A percentile compares a stretch with the other conserved stretches of the same genome.
phyloP scores from a whole-genome alignment of 2,888 invertebrate genomes.

The Drosophila paramelanica region DNA sequence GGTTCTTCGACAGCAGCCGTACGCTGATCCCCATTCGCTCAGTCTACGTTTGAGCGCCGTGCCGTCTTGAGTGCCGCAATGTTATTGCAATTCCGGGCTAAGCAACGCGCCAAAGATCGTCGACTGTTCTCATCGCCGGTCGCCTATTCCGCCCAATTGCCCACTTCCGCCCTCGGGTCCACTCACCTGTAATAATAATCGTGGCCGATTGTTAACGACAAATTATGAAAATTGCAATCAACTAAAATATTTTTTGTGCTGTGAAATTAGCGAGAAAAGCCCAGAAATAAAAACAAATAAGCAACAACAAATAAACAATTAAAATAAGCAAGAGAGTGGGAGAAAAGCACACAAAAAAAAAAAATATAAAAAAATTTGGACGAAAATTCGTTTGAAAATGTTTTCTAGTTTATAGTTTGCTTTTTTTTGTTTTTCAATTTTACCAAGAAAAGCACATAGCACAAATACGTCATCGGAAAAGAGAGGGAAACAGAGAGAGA shows the following conservation, averaged over 20 bases:
- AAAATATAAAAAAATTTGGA: background rate
- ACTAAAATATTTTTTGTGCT: conserved; percentile 9
- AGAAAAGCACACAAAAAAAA: background rate
- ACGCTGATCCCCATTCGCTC: conserved; percentile 44
- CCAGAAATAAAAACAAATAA: conserved; percentile 1
- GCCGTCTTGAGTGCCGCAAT: conserved; percentile 62
- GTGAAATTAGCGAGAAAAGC: conserved; percentile 26
- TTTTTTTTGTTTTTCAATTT: conserved; percentile 25
- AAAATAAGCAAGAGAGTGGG: background rate
- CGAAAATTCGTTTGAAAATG: conserved; percentile 20
- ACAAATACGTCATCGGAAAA: conserved; percentile 65
- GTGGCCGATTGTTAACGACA: conserved; percentile 4
- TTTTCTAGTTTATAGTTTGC: conserved; percentile 29
- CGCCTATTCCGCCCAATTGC: background rate
- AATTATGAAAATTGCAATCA: conserved; percentile 21
- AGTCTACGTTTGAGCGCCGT: conserved; percentile 73
- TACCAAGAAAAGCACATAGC: conserved; percentile 17
- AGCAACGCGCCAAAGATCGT: conserved; percentile 44
- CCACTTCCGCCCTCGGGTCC: background rate
- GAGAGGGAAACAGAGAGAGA: conserved; percentile 4
- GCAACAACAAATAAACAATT: conserved; percentile 32
- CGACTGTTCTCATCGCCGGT: conserved; percentile 31
- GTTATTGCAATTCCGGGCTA: conserved; percentile 55
- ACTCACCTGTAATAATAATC: background rate
- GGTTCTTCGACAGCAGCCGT: conserved; percentile 31